A percentile compares a stretch with the other conserved stretches of the same genome.
Evolutionary conservation across 2,113 vertebrate species (phyloP).

Genomic region (Triplophysa tibetana): DNA sequence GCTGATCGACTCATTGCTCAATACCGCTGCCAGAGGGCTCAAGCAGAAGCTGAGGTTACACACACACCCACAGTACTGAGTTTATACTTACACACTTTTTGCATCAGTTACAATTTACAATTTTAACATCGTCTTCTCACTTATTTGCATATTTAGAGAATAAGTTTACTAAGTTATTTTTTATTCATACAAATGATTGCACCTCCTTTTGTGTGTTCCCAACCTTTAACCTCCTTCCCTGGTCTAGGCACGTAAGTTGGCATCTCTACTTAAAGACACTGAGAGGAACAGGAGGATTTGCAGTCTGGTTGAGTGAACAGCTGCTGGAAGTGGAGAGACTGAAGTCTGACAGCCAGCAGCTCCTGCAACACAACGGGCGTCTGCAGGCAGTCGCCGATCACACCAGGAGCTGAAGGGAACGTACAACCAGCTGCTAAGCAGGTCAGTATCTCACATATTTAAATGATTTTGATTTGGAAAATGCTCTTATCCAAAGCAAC

Average conservation of each 20-base stretch:
- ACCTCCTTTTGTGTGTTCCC: background rate
- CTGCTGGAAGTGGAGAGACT: conserved; percentile 84
- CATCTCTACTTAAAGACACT: conserved; percentile 87
- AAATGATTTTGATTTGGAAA: too few species aligned
- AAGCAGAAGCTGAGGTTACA: conserved; percentile 89
- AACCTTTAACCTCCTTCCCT: background rate
- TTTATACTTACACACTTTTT: background rate
- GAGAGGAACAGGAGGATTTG: conserved; percentile 87
- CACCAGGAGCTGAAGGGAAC: conserved; percentile 87
- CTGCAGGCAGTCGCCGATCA: conserved; percentile 88
- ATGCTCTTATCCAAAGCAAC: too few species aligned
- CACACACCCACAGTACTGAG: background rate
- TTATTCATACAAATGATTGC: too few species aligned
- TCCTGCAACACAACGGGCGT: conserved; percentile 88
- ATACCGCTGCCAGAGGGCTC: conserved; percentile 87
- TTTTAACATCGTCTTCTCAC: too few species aligned
- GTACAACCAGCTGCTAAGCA: conserved; percentile 84
- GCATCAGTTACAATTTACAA: background rate
- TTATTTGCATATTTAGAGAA: too few species aligned
- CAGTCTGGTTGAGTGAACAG: conserved; percentile 76
- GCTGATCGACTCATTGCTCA: conserved; percentile 91
- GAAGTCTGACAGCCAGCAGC: conserved; percentile 87
- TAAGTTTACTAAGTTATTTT: too few species aligned
- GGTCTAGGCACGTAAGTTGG: conserved; percentile 86
- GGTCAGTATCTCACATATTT: conserved; percentile 67